Base-by-base conservation (phyloP, 2,888 invertebrate genomes). In the Synanthedon myopaeformis region DNA sequence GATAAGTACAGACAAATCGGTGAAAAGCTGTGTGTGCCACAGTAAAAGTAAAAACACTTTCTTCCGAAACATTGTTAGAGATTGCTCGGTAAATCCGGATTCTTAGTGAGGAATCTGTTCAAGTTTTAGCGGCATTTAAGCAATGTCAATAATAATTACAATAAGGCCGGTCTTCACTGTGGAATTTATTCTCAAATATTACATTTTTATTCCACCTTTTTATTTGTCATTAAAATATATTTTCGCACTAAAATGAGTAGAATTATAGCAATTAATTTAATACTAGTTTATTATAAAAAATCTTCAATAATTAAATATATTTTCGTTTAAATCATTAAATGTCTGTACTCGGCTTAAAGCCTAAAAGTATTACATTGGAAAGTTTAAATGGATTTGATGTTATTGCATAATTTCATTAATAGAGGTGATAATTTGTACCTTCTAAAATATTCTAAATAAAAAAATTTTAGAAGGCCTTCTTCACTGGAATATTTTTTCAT, bases 41-140 rank as follows among this genome's bases (percentile, higher is more conserved):
- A 67, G 67, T 70, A 76, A 78, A 79, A 81, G 78, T 79, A 80
- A 81, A 82, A 82, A 73, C 82, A 79, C 79, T 79, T 79, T 81
- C 79, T 71, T 70, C 59, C 55, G 54, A 60, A 57, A 61, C 58
- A 63, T 61, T 60, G 59, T 67, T 66, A 61, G 66, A 59, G 62
- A 61, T 64, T 58, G 57, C 19, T 62, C 56, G 58, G 56, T 58
- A 55, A 60, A 56, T 60, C 65, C 65, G 63, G 63, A 65, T 66
- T 66, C 14, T 49, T 1, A 13, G 10, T 35, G 35, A 35, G 45
- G 11, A 41, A 52, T 52, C 41, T 17, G 17, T 52, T 42, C 19
- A 42, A 49, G 41, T 41, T 14, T 42, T 42, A 41, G 14, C 35
- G 35, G 35, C 14, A 45, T 45, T 45, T 45, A 45, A 45, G 45